Evolutionary conservation across 2,797 vertebrate genomes (phyloP), one percentile per base, ranked within the genome.

Genomic region (Apogon talboti): DNA sequence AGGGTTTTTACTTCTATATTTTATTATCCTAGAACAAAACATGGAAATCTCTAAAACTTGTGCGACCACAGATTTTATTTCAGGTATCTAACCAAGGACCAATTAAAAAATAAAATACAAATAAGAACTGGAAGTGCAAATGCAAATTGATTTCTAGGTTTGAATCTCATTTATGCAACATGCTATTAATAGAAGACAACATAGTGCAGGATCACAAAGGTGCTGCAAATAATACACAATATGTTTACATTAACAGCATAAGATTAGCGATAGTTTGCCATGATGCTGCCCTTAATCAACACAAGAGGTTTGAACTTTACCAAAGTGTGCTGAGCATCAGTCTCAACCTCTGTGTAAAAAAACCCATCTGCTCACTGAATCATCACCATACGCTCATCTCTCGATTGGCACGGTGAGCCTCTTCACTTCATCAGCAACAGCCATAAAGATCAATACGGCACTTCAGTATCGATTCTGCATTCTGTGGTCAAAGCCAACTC

Each of bases 401-500:
- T 30, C 30, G 13, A 69, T 56, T 60, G 72, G 52, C 72, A 67
- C 66, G 37, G 35, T 7, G 11, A 71, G 63, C 71, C 61, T 75
- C 78, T 67, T 67, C 78, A 90, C 84, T 87, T 88, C 85, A 87
- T 86, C 90, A 90, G 67, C 82, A 66, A 45, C 67, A 12, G 14
- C 71, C 80, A 56, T 46, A 30, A 52, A 66, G 82, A 84, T 92
- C 88, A 65, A 91, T 89, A 65, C 69, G 57, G 82, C 81, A 87
- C 87, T 87, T 73, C 65, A n/a, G 47, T 54, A 90, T 91, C 40
- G 90, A 92, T 85, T 41, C 48, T 4, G 52, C 60, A 60, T 72
- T 53, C 79, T 46, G 61, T 75, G 68, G 59, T 87, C 88, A 87
- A 87, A 77, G 71, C 71, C 74, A 64, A 21, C 78, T 82, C 78